Percentiles rank a stretch among this genome's conserved stretches.
Evolutionary conservation across 1,140 invertebrate species (phyloP).

Genomic region (Trichogramma pretiosum): DNA sequence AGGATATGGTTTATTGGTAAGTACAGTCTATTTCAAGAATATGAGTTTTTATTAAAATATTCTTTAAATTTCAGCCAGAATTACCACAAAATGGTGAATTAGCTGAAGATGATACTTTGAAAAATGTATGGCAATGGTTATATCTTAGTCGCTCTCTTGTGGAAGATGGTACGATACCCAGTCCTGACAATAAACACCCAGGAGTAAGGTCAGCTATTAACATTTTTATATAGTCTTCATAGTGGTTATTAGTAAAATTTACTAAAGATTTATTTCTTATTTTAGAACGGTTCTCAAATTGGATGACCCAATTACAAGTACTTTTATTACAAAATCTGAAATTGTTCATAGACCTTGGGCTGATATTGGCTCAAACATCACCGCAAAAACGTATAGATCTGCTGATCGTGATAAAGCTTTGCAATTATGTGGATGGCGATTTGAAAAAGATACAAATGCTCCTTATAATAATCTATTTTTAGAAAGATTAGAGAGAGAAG

Average conservation of each 20-base stretch:
- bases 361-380: constrained; percentile 41
- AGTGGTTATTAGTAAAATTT: background rate
- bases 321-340: constrained; percentile 38
- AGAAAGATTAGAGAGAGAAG: constrained; percentile 54
- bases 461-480: constrained; percentile 46
- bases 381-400: constrained; percentile 50
- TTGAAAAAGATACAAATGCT: constrained; percentile 53
- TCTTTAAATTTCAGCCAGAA: constrained; percentile 27
- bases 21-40: constrained; percentile 12
- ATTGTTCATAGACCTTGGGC: constrained; percentile 35
- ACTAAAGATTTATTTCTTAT: constrained; percentile 6
- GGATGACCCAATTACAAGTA: constrained; percentile 31
- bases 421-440: constrained; percentile 79
- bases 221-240: too few species aligned
- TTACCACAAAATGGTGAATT: constrained; percentile 54
- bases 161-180: constrained; percentile 55
- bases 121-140: constrained; percentile 67
- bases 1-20: constrained; percentile 72
- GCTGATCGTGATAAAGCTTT: constrained; percentile 69
- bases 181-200: constrained; percentile 55
- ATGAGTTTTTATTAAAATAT: background rate
- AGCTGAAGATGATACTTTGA: constrained; percentile 55
- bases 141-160: constrained; percentile 61
- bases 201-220: constrained; percentile 47
- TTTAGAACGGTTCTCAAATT: constrained; percentile 40